Base-by-base conservation (phyloP, 2,113 vertebrate species). In the Neoarius graeffei region DNA sequence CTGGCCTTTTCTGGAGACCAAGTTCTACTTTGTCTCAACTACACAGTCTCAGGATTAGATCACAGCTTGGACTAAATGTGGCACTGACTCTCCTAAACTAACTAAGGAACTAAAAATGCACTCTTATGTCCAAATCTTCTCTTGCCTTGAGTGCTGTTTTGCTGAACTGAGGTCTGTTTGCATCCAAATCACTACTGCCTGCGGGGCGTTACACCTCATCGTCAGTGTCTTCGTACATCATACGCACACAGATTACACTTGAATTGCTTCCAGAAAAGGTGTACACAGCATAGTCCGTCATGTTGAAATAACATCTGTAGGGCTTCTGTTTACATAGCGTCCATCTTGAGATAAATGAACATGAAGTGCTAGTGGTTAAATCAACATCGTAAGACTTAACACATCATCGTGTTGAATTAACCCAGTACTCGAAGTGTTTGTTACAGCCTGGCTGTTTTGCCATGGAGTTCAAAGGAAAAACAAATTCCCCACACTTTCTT, bases 161-260 rank as follows among this genome's bases (percentile, higher is more conserved):
- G 52, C 56, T 81, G 69, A 52, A 50, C 85, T 80, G 71, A 3
- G 87, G 84, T 90, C 86, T 84, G 13, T 85, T 82, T 82, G 69
- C 59, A 57, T 73, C 5, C 23, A 57, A 57, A 90, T 87, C 69
- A 69, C 48, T 74, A 83, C n/a, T 77, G 77, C 23, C 35, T 85
- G 69, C 57, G 7, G 57, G 73, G 64, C 71, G 71, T 89, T 69
- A 48, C 81, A 67, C 84, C 67, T 59, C 48, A 77, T 81, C 88
- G 74, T 87, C 8, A 7, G 84, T 7, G 85, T 87, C 86, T n/a
- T 77, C 30, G 17, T 60, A 69, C 71, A 74, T 56, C 4, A 57
- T 79, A 27, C 25, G 56, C 13, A n/a, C 76, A 79, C 50, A 2
- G 25, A 17, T 20, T 48, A 57, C 69, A 56, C 57, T 73, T 35